phyloP scores from a whole-genome alignment of 2,888 invertebrate species.

The Lochmaea crataegi region DNA sequence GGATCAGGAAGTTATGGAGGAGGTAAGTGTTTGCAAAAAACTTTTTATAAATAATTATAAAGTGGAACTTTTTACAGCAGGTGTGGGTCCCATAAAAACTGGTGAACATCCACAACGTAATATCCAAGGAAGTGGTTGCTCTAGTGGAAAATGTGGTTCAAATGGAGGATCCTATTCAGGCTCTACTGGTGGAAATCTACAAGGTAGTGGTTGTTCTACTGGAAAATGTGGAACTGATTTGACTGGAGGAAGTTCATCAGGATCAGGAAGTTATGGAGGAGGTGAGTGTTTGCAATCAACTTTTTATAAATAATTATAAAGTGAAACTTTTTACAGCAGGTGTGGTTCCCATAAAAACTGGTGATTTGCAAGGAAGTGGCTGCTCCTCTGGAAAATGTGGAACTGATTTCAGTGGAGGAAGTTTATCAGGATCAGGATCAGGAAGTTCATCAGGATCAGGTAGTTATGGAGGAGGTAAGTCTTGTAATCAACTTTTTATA shows the following conservation, averaged over 20 bases:
- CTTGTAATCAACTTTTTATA: not conserved
- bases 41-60: too few relatives aligned
- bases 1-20: slow-evolving; percentile 18
- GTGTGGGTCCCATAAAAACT: too few relatives aligned
- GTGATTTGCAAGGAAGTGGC: not conserved
- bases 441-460: not conserved
- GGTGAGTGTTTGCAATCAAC: slow-evolving; percentile 6
- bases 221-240: slow-evolving; percentile 25
- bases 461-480: slow-evolving; percentile 12
- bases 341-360: too few relatives aligned
- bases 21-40: too few relatives aligned
- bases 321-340: too few relatives aligned
- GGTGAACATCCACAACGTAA: not conserved
- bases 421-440: not conserved
- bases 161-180: slow-evolving; percentile 8
- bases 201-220: slow-evolving; percentile 7
- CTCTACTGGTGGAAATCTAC: not conserved
- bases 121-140: not conserved
- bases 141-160: slow-evolving; percentile 1
- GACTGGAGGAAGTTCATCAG: slow-evolving; percentile 1
- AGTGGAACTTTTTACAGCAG: too few relatives aligned
- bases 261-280: slow-evolving; percentile 23
- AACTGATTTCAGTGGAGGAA: not conserved
- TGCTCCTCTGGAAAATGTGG: slow-evolving; percentile 18
- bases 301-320: too few relatives aligned